phyloP scores from a whole-genome alignment of 2,797 vertebrate genomes.

The Pygocentrus nattereri region DNA sequence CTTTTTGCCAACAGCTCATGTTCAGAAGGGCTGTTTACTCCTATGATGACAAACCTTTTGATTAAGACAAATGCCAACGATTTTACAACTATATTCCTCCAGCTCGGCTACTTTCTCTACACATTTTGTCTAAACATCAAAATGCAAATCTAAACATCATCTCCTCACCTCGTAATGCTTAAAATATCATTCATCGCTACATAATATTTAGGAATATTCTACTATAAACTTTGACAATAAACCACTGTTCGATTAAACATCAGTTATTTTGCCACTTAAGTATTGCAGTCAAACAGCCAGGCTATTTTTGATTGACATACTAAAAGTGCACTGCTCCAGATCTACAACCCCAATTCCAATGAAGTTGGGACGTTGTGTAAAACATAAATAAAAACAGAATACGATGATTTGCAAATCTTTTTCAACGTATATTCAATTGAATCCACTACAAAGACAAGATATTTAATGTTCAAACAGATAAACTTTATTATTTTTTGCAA shows the following conservation, averaged over 20 bases:
- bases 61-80: neutral
- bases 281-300: neutral
- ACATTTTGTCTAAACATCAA: neutral
- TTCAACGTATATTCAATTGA: too few species aligned
- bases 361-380: too few species aligned
- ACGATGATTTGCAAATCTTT: too few species aligned
- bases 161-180: neutral
- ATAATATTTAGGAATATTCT: neutral
- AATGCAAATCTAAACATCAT: slow-evolving; percentile 3
- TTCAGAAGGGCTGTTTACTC: neutral
- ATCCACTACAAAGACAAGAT: too few species aligned
- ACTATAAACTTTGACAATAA: neutral
- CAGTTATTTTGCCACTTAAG: neutral
- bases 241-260: neutral
- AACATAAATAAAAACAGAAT: too few species aligned
- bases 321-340: too few species aligned
- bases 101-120: neutral
- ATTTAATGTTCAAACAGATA: too few species aligned
- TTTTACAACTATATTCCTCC: neutral
- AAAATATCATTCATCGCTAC: neutral
- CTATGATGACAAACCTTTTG: neutral
- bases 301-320: too few species aligned
- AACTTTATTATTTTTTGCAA: too few species aligned
- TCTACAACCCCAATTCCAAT: too few species aligned
- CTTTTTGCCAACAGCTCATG: neutral